These are phyloP conservation scores for Pygoscelis adeliae DNA, from an alignment of 2,113 vertebrate genomes.

Conservation along the genomic window DNA sequence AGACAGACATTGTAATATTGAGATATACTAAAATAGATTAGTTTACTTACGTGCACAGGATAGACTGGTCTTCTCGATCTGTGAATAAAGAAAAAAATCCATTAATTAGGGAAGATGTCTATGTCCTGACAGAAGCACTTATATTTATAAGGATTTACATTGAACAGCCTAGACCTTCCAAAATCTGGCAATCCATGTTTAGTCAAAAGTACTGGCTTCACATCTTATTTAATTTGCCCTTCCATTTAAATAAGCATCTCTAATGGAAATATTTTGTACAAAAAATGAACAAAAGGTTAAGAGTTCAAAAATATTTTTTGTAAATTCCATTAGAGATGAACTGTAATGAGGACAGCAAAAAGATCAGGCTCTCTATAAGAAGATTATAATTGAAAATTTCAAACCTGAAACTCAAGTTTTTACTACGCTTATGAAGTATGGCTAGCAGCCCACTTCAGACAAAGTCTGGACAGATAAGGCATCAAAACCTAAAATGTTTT, in stretches of 20 bases:
- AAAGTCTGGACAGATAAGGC: slow-evolving; percentile 7
- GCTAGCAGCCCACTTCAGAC: background rate
- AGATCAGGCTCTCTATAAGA: slow-evolving; percentile 44
- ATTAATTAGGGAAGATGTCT: background rate
- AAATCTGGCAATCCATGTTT: background rate
- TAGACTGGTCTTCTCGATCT: slow-evolving; percentile 98
- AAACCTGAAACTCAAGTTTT: background rate
- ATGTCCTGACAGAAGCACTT: slow-evolving; percentile 15
- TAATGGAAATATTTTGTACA: slow-evolving; percentile 27
- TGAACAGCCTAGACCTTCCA: background rate
- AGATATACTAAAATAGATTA: background rate
- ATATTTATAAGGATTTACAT: background rate
- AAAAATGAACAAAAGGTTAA: slow-evolving; percentile 52
- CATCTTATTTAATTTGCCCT: slow-evolving; percentile 8
- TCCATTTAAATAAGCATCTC: background rate
- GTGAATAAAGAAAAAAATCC: slow-evolving; percentile 56
- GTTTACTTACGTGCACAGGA: slow-evolving; percentile 96
- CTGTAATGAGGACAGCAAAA: slow-evolving; percentile 50
- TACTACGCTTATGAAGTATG: background rate
- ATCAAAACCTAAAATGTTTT: background rate
- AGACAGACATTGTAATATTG: background rate
- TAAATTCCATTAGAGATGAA: slow-evolving; percentile 45
- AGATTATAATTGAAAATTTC: slow-evolving; percentile 39
- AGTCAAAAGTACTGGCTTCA: background rate
- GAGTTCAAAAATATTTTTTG: background rate